Percentiles rank a stretch among this genome's conserved stretches.
These are phyloP conservation scores for Clostera curtula DNA, from an alignment of 2,888 invertebrate species.

Conservation along the genomic window DNA sequence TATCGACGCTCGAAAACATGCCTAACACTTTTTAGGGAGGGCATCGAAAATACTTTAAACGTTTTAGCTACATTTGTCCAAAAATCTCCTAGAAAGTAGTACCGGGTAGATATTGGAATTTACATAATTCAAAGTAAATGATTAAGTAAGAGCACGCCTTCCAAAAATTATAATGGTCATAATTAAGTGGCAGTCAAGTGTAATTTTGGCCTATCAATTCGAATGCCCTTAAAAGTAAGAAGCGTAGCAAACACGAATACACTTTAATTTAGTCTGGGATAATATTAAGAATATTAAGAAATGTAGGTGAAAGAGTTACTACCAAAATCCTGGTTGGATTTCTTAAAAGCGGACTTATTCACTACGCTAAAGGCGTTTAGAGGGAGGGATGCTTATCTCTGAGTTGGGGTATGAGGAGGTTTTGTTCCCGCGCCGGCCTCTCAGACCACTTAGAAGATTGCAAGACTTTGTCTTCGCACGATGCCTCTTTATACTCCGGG, in stretches of 20 bases:
- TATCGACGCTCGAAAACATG: constrained; percentile 33
- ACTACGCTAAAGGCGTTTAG: constrained; percentile 50
- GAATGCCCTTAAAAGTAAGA: too few species aligned
- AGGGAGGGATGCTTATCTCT: constrained; percentile 54
- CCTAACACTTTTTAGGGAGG: constrained; percentile 31
- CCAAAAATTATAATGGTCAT: too few species aligned
- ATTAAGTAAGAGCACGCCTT: too few species aligned
- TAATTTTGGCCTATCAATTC: too few species aligned
- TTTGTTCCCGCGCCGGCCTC: constrained; percentile 51
- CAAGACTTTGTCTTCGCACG: constrained; percentile 57
- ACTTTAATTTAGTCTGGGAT: too few species aligned
- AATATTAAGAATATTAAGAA: constrained; percentile 39
- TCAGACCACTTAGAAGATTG: constrained; percentile 69
- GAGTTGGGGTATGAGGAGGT: constrained; percentile 32
- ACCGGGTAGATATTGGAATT: constrained; percentile 2
- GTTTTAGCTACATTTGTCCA: constrained; percentile 23
- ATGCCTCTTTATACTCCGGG: constrained; percentile 48
- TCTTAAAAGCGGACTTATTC: constrained; percentile 40
- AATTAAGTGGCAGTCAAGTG: too few species aligned
- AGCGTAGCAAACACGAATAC: too few species aligned
- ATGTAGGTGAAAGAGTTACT: constrained; percentile 38
- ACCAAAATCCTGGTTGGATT: constrained; percentile 39
- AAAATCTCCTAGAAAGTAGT: too few species aligned
- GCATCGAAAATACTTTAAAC: constrained; percentile 36
- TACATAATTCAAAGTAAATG: too few species aligned